Conservation (phyloP, 1,140 invertebrate genomes). For the Apolygus lucorum region DNA sequence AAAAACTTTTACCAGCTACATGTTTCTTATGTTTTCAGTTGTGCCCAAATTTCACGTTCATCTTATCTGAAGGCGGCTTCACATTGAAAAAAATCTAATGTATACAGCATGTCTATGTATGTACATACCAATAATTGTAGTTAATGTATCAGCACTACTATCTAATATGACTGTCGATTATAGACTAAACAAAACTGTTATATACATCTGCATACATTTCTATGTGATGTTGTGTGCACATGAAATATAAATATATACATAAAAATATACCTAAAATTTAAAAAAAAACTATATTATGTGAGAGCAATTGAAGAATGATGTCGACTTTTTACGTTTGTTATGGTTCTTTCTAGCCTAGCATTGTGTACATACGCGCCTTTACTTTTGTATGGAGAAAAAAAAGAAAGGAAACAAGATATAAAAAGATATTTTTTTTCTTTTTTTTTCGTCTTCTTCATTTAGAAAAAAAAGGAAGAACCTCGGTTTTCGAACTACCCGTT, state of each 20-base stretch:
- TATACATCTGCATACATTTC: constrained; percentile 6
- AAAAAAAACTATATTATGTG: constrained; percentile 18
- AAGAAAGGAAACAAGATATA: not conserved
- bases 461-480: not conserved
- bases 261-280: constrained; percentile 19
- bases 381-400: constrained; percentile 20
- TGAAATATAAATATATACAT: constrained; percentile 17
- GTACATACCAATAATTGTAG: constrained; percentile 21
- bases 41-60: not conserved
- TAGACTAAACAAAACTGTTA: constrained; percentile 22
- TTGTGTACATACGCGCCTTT: constrained; percentile 27
- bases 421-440: not conserved
- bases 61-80: constrained; percentile 24
- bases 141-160: constrained; percentile 11
- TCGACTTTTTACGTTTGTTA: constrained; percentile 22
- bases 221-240: constrained; percentile 11
- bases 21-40: not conserved
- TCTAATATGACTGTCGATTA: constrained; percentile 26
- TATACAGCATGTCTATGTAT: constrained; percentile 26
- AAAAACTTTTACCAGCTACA: constrained; percentile 27
- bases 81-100: constrained; percentile 22
- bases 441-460: not conserved
- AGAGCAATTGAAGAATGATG: constrained; percentile 19
- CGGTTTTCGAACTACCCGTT: not conserved
- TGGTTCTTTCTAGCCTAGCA: constrained; percentile 25